Base-by-base conservation (phyloP, 2,113 vertebrate species). In the Equus przewalskii region DNA sequence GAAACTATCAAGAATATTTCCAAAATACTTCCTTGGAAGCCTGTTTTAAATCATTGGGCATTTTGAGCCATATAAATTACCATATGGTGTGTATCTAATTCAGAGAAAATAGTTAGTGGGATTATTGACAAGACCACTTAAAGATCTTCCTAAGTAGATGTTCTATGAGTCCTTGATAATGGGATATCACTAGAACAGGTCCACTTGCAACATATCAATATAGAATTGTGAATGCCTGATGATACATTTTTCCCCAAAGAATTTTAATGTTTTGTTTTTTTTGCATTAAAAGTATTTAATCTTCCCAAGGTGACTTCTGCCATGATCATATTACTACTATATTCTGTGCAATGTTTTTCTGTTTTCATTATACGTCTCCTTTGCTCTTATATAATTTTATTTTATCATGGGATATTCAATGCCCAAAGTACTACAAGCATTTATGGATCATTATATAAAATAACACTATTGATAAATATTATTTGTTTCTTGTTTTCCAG, bases 351-450 rank as follows among this genome's bases (percentile, higher is more conserved):
- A 7, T 41, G 1, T 4, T 30, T 56, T 49, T 49, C 1, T 83
- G 1, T 41, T 44, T 60, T 72, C 24, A 0, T 15, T 72, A 5
- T 56, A 8, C 58, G 12, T 67, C 0, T 22, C 7, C 2, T 56
- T 76, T 56, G 3, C 36, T 28, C 7, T 83, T 22, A 78, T 44
- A 51, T 30, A 65, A 64, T 79, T 58, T 9, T 60, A 46, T 69
- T 82, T 64, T 81, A 54, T 65, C 7, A 11, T 33, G 15, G 41
- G 4, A 49, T n/a, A 79, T n/a, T 56, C 7, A 60, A 22, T 22
- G 30, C 1, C 51, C 7, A 75, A 28, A 87, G 44, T 15, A 80
- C 26, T 28, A n/a, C 14, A n/a, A 41, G 14, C 15, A 51, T n/a
- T 9, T 22, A 62, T 0, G 15, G 14, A 54, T 14, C 24, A 41